Evolutionary conservation across 1,140 invertebrate species (phyloP).

Genomic region (Proctacanthus coquilletti): DNA sequence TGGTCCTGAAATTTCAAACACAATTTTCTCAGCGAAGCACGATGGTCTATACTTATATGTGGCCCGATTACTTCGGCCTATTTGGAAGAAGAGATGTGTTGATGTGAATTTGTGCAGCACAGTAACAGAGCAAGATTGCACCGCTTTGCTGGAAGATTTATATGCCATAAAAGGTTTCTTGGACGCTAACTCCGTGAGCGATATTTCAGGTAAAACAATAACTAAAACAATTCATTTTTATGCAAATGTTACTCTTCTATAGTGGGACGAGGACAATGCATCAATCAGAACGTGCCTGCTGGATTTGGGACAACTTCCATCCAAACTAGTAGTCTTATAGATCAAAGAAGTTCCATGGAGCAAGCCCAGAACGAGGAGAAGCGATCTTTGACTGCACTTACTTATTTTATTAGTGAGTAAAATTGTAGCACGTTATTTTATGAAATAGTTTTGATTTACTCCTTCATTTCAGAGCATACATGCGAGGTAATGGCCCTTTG

Average conservation of each 20-base stretch:
- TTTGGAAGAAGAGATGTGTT: slow-evolving; percentile 63
- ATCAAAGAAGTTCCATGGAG: slow-evolving; percentile 29
- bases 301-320: slow-evolving; percentile 22
- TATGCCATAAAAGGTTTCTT: slow-evolving; percentile 34
- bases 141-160: slow-evolving; percentile 31
- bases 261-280: too few relatives aligned
- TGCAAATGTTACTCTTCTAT: slow-evolving; percentile 1
- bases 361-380: slow-evolving; percentile 40
- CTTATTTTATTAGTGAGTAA: slow-evolving; percentile 48
- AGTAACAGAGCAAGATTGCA: slow-evolving; percentile 33
- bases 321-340: slow-evolving; percentile 12
- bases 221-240: slow-evolving; percentile 8
- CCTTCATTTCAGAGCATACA: slow-evolving; percentile 39
- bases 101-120: slow-evolving; percentile 30
- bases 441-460: slow-evolving; percentile 2
- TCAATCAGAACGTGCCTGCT: slow-evolving; percentile 20
- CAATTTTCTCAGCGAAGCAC: slow-evolving; percentile 53
- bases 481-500: slow-evolving; percentile 87
- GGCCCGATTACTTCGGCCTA: slow-evolving; percentile 63
- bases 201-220: slow-evolving; percentile 15
- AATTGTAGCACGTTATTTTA: too few relatives aligned
- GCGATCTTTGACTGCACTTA: slow-evolving; percentile 61
- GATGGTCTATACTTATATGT: slow-evolving; percentile 87
- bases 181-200: slow-evolving; percentile 26
- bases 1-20: slow-evolving; percentile 11